Evolutionary conservation across 2,888 invertebrate species (phyloP).

Genomic region (Chymomyza amoena): DNA sequence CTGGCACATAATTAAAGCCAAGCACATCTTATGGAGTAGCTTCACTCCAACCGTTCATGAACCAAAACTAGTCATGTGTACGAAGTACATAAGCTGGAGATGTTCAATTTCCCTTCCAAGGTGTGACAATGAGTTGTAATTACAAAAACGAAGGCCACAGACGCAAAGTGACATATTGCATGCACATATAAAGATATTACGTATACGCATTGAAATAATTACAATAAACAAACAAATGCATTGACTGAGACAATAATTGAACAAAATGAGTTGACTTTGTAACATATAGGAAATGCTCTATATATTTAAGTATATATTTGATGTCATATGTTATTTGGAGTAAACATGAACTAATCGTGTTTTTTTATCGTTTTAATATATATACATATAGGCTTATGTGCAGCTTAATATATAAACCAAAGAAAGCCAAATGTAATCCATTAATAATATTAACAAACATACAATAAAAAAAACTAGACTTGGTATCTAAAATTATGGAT

Average conservation of each 20-base stretch:
- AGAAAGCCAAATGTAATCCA: too few relatives aligned
- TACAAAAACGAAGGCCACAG: slow-evolving; percentile 25
- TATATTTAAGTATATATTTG: neutral
- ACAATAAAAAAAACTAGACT: too few relatives aligned
- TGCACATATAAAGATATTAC: neutral
- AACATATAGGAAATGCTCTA: neutral
- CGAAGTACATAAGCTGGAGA: slow-evolving; percentile 30
- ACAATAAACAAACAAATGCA: slow-evolving; percentile 38
- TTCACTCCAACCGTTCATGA: neutral
- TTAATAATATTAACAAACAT: too few relatives aligned
- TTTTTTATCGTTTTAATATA: too few relatives aligned
- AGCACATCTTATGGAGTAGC: slow-evolving; percentile 31
- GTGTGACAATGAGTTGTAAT: slow-evolving; percentile 34
- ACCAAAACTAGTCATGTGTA: neutral
- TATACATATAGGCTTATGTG: too few relatives aligned
- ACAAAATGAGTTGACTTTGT: neutral
- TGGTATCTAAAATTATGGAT: too few relatives aligned
- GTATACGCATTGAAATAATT: slow-evolving; percentile 17
- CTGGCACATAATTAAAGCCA: slow-evolving; percentile 11
- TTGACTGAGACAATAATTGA: slow-evolving; percentile 18
- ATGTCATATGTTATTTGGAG: too few relatives aligned
- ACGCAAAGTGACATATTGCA: slow-evolving; percentile 5
- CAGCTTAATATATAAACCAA: too few relatives aligned
- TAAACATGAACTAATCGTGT: too few relatives aligned
- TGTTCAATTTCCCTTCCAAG: slow-evolving; percentile 20